These are phyloP conservation scores for Rhimphoctona megacephalus DNA, from an alignment of 2,888 invertebrate genomes.

Conservation along the genomic window DNA sequence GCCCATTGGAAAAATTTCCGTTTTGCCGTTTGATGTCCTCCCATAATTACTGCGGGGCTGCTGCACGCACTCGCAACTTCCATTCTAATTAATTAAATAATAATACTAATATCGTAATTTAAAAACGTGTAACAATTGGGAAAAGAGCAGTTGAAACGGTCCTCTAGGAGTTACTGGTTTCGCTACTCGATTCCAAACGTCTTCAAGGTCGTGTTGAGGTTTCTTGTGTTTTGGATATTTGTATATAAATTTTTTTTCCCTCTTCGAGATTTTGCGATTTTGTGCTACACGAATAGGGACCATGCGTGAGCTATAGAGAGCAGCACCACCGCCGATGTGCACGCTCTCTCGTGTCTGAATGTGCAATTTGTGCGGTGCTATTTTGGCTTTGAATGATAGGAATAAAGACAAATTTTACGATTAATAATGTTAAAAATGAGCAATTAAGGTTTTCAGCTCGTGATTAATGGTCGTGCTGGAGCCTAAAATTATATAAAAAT, in stretches of 20 bases:
- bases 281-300: not conserved
- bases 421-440: no score
- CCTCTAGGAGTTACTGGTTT: not conserved
- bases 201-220: not conserved
- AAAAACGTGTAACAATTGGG: not conserved
- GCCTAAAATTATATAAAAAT: no score
- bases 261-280: not conserved
- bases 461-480: no score
- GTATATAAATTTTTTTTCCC: conserved; percentile 42
- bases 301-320: no score
- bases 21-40: conserved; percentile 59
- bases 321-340: no score
- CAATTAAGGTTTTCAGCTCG: no score
- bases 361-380: no score
- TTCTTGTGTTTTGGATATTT: conserved; percentile 43
- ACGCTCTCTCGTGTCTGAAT: no score
- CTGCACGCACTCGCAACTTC: conserved; percentile 25
- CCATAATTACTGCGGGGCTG: conserved; percentile 18
- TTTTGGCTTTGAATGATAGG: no score
- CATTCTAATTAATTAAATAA: conserved; percentile 15
- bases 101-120: not conserved
- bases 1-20: conserved; percentile 77
- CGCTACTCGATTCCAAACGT: not conserved
- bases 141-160: not conserved
- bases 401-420: no score